Evolutionary conservation across 2,113 vertebrate species (phyloP).

Genomic region (Paedocypris sp.): DNA sequence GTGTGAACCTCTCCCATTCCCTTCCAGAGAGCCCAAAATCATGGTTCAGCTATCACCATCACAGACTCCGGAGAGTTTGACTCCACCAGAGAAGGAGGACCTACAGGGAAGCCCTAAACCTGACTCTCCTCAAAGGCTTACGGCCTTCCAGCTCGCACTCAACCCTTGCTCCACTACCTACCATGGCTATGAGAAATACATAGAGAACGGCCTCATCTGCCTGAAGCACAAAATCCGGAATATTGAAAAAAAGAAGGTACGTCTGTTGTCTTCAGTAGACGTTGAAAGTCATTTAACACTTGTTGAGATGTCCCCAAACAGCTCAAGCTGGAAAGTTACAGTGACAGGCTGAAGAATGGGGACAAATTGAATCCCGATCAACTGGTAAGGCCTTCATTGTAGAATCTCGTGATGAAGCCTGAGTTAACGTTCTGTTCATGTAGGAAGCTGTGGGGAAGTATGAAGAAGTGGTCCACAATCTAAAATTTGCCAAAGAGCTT

Average conservation of each 20-base stretch:
- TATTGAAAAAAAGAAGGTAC: conserved; percentile 95
- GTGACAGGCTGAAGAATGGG: conserved; percentile 62
- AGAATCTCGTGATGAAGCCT: background rate
- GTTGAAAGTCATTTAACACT: background rate
- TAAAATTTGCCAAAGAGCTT: conserved; percentile 87
- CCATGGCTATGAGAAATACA: conserved; percentile 81
- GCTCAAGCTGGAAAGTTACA: conserved; percentile 79
- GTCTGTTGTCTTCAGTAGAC: background rate
- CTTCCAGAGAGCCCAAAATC: conserved; percentile 40
- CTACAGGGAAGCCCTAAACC: conserved; percentile 35
- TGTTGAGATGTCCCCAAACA: conserved; percentile 45
- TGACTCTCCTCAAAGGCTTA: conserved; percentile 37
- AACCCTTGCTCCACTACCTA: conserved; percentile 59
- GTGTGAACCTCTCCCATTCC: background rate
- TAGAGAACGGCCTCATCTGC: conserved; percentile 91
- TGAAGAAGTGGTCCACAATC: conserved; percentile 83
- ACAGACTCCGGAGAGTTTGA: conserved; percentile 46
- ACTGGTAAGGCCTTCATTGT: conserved; percentile 49
- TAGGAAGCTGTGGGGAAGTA: conserved; percentile 86
- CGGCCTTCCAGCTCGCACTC: conserved; percentile 59
- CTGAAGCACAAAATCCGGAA: conserved; percentile 95
- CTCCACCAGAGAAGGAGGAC: conserved; percentile 51
- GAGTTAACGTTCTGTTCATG: background rate
- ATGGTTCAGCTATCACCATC: conserved; percentile 81
- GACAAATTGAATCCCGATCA: conserved; percentile 74